Base-by-base conservation (phyloP, 1,140 invertebrate genomes). In the Nasonia longicornis region DNA sequence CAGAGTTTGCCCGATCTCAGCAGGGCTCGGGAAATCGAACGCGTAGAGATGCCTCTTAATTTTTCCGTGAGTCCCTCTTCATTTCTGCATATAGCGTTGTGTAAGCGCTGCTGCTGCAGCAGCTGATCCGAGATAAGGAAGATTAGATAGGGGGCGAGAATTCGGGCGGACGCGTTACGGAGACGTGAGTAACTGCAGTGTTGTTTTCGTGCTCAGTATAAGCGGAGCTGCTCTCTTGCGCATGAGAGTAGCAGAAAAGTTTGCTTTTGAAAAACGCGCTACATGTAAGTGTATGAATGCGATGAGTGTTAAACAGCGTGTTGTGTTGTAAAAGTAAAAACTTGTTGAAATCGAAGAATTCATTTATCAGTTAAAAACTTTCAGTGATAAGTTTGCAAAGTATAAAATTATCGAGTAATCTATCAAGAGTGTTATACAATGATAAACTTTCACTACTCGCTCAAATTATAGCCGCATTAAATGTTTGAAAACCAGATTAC, bases 1-100 rank as follows among this genome's bases (percentile, higher is more conserved):
- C 87, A 87, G 26, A 91, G 90, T 78, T 79, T 91, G 20, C 90
- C 90, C 10, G 90, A 91, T 81, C 84, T 91, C 11, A 85, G 84
- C 20, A 86, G 86, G 58, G 86, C 85, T 20, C 84, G 69, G 31
- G 85, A 89, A 74, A 82, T 88, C 22, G 86, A 86, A 8, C 87
- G 52, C 31, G 52, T 72, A 20, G 82, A 86, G 45, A 81, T 86
- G 66, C 89, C 89, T 52, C 85, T 91, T 7, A 90, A 89, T 86
- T 90, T 90, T 84, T 90, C 89, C 22, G 89, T 90, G 83, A 87
- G 87, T 85, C 35, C 38, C 1, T 4, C 29, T 73, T 45, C 11
- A 7, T 29, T 64, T 80, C 11, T 29, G 66, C 79, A 31, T 38
- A 26, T 26, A 3, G 22, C 7, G 29, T 38, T 42, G 69, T 71